Conservation (phyloP, 2,113 vertebrate species). For the Eublepharis macularius region DNA sequence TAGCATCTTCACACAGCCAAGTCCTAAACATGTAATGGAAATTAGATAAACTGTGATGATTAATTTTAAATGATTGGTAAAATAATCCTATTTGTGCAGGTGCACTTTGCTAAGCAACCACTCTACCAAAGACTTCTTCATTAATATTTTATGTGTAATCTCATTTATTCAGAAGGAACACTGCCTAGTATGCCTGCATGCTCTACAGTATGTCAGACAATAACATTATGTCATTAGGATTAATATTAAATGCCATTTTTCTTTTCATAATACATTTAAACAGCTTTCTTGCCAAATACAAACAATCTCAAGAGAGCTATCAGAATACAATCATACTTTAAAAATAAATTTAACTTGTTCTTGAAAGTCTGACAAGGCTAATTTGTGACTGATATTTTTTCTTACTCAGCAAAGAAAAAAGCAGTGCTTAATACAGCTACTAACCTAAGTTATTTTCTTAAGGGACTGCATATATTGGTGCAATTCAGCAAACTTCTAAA, state of each 20-base stretch:
- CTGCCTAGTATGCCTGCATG: constrained; percentile 51
- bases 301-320: neutral
- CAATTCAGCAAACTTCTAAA: too few relatives aligned
- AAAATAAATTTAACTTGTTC: neutral
- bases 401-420: neutral
- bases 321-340: neutral
- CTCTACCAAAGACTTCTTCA: constrained; percentile 76
- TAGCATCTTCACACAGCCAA: constrained; percentile 18
- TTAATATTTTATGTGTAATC: constrained; percentile 84
- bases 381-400: neutral
- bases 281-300: constrained; percentile 12
- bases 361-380: neutral
- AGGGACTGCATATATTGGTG: too few relatives aligned
- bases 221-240: constrained; percentile 44
- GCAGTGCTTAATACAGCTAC: neutral
- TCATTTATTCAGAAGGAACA: constrained; percentile 66
- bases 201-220: constrained; percentile 49
- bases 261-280: constrained; percentile 40
- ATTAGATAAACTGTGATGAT: constrained; percentile 73
- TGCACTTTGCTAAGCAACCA: constrained; percentile 79
- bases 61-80: constrained; percentile 90
- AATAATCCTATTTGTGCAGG: constrained; percentile 78
- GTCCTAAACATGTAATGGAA: constrained; percentile 57
- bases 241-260: constrained; percentile 44
- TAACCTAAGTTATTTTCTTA: neutral